These are phyloP conservation scores for Amiota minor DNA, from an alignment of 2,888 invertebrate species.

Conservation along the genomic window DNA sequence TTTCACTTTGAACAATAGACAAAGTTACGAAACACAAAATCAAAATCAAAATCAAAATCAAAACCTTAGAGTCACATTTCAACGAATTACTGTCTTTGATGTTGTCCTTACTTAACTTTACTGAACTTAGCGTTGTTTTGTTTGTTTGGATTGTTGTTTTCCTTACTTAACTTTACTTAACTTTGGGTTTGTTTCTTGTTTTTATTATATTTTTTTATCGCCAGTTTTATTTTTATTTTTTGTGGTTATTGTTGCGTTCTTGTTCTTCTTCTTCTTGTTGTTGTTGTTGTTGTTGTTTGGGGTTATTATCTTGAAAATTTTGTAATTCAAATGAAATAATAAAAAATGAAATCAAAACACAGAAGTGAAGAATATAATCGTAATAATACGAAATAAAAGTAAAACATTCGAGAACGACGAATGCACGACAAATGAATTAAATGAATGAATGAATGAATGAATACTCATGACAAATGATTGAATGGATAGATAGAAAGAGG, in stretches of 20 bases:
- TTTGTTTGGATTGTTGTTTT: not conserved
- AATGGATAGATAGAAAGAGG: not conserved
- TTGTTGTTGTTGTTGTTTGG: conserved; percentile 12
- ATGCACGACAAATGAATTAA: not conserved
- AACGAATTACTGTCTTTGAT: not conserved
- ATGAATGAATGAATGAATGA: too few species aligned
- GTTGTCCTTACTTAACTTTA: conserved; percentile 6
- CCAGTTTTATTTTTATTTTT: not conserved
- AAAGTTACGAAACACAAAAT: not conserved
- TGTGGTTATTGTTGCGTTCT: conserved; percentile 3
- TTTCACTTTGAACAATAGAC: not conserved
- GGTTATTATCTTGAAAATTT: conserved; percentile 8
- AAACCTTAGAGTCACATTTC: not conserved
- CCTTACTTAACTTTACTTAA: not conserved
- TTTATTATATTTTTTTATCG: conserved; percentile 9
- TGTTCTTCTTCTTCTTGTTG: too few species aligned
- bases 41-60: conserved; percentile 46
- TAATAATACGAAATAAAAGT: conserved; percentile 1
- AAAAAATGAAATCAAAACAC: not conserved
- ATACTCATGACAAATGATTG: not conserved
- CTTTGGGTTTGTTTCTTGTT: not conserved
- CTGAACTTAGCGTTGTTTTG: not conserved
- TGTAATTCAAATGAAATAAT: conserved; percentile 15
- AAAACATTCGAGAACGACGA: not conserved
- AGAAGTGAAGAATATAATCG: conserved; percentile 20